phyloP scores from a whole-genome alignment of 2,113 vertebrate species.

The Tonatia bakeri region DNA sequence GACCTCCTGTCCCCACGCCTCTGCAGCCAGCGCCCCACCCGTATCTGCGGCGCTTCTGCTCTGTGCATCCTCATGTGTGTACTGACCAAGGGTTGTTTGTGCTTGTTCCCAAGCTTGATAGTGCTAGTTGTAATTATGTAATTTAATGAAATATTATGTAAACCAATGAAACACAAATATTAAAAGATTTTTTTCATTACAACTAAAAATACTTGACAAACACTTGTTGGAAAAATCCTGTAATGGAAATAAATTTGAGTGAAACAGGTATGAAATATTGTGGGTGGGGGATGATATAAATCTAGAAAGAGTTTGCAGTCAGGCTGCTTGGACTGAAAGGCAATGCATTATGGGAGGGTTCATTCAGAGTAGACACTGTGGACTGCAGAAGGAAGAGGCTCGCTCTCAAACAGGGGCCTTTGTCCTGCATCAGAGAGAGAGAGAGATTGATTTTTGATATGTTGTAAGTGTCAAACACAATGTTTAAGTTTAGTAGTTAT shows the following conservation, averaged over 20 bases:
- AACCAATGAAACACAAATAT: conserved; percentile 25
- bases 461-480: neutral
- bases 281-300: neutral
- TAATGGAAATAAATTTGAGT: neutral
- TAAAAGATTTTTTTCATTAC: neutral
- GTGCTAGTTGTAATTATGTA: neutral
- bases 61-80: neutral
- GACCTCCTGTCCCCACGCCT: neutral
- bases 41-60: neutral
- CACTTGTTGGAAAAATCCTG: conserved; percentile 11
- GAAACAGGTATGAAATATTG: neutral
- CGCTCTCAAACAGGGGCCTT: neutral
- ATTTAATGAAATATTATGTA: conserved; percentile 23
- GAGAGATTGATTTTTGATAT: neutral
- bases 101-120: conserved; percentile 7
- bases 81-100: neutral
- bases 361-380: neutral
- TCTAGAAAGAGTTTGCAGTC: neutral
- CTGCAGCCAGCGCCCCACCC: neutral
- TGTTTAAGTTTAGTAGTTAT: neutral
- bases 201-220: conserved; percentile 29
- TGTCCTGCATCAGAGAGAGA: neutral
- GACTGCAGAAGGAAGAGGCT: neutral
- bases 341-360: neutral
- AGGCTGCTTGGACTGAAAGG: neutral